Evolutionary conservation across 2,797 vertebrate genomes (phyloP).

Genomic region (Bovichtus diacanthus): DNA sequence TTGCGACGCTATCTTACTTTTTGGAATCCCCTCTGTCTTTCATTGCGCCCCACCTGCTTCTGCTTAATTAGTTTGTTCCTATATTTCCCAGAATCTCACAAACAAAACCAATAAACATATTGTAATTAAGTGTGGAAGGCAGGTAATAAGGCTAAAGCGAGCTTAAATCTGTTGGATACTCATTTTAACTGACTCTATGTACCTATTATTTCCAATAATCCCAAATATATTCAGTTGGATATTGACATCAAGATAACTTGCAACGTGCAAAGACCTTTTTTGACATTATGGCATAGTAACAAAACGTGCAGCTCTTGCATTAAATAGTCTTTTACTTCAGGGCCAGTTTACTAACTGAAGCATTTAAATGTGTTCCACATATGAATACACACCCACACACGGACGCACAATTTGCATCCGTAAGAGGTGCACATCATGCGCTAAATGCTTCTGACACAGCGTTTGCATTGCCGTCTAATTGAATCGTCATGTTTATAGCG

Average conservation of each 20-base stretch:
- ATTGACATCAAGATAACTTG: constrained; percentile 4
- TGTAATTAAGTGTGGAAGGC: constrained; percentile 1
- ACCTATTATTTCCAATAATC: constrained; percentile 9
- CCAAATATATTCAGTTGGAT: constrained; percentile 14
- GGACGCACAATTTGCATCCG: constrained; percentile 44
- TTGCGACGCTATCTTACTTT: background rate
- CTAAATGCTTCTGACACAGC: constrained; percentile 58
- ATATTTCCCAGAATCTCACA: background rate
- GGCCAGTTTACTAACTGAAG: constrained; percentile 37
- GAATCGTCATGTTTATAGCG: constrained; percentile 55
- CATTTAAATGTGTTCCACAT: constrained; percentile 46
- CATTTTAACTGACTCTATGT: background rate
- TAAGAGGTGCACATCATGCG: constrained; percentile 44
- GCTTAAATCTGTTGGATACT: background rate
- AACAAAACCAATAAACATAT: constrained; percentile 9
- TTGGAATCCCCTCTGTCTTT: background rate
- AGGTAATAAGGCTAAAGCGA: background rate
- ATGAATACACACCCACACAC: constrained; percentile 47
- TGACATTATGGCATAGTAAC: background rate
- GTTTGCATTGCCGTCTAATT: constrained; percentile 57
- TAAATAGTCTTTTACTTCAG: constrained; percentile 28
- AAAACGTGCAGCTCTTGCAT: background rate
- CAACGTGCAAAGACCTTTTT: background rate
- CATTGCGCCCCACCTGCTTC: background rate
- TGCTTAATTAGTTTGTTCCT: constrained; percentile 16